Evolutionary conservation across 2,113 vertebrate genomes (phyloP).

Genomic region (Alosa alosa): DNA sequence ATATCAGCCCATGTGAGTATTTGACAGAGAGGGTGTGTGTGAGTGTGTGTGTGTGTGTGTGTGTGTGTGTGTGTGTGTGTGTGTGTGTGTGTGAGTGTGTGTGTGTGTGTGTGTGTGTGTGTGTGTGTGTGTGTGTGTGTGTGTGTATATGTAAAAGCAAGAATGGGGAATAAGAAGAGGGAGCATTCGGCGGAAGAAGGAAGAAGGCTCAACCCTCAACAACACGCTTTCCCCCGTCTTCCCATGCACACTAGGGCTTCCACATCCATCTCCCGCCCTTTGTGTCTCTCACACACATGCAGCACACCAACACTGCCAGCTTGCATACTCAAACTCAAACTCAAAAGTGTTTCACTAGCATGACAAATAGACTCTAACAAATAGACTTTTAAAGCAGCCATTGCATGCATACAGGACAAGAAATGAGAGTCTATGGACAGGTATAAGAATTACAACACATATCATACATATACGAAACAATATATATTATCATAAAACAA

Average conservation of each 20-base stretch:
- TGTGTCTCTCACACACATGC: neutral
- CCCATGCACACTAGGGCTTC: neutral
- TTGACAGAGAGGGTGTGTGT: no score
- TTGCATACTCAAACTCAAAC: neutral
- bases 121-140: conserved; percentile 5
- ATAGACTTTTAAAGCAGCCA: no score
- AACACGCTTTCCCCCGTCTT: neutral
- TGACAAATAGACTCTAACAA: no score
- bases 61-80: neutral
- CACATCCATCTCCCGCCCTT: neutral
- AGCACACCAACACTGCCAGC: neutral
- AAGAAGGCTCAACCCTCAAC: neutral
- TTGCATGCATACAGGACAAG: no score
- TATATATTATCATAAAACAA: no score
- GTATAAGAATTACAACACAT: no score
- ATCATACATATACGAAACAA: no score
- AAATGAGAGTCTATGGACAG: no score
- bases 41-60: neutral
- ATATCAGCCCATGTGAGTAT: no score
- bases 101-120: neutral
- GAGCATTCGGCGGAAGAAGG: neutral
- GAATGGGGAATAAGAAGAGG: neutral
- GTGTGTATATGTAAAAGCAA: neutral
- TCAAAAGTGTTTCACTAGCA: no score
- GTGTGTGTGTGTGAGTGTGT: neutral